Evolutionary conservation across 2,888 invertebrate species (phyloP).

Genomic region (Elmis aenea): DNA sequence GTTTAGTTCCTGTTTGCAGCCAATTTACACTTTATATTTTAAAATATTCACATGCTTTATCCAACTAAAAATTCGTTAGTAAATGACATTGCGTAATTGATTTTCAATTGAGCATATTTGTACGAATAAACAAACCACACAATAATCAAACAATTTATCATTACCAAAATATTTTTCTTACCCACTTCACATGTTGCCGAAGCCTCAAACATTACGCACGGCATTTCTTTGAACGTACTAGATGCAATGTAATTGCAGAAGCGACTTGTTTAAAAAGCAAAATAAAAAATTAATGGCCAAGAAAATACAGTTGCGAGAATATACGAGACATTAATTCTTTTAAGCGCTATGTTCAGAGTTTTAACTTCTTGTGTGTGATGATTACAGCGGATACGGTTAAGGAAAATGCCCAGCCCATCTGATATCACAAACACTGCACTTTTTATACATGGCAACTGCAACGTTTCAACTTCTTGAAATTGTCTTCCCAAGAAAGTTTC

Average conservation of each 20-base stretch:
- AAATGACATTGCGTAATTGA: too few relatives aligned
- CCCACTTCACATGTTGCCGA: too few relatives aligned
- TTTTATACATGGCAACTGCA: constrained; percentile 5
- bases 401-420: constrained; percentile 9
- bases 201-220: too few relatives aligned
- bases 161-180: too few relatives aligned
- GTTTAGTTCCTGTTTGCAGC: too few relatives aligned
- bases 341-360: constrained; percentile 7
- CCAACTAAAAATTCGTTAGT: too few relatives aligned
- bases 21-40: too few relatives aligned
- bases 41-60: too few relatives aligned
- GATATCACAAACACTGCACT: constrained; percentile 5
- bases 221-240: background rate
- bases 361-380: constrained; percentile 4
- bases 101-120: too few relatives aligned
- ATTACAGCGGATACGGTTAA: constrained; percentile 8
- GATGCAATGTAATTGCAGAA: background rate
- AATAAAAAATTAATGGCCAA: constrained; percentile 12
- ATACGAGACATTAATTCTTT: constrained; percentile 19
- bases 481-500: too few relatives aligned
- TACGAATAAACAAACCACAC: too few relatives aligned
- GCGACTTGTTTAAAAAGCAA: background rate
- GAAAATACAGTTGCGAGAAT: constrained; percentile 15
- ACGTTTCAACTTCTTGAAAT: constrained; percentile 5
- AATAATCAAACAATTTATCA: too few relatives aligned